Evolutionary conservation across 2,888 invertebrate species (phyloP).

Genomic region (Buathra laborator): DNA sequence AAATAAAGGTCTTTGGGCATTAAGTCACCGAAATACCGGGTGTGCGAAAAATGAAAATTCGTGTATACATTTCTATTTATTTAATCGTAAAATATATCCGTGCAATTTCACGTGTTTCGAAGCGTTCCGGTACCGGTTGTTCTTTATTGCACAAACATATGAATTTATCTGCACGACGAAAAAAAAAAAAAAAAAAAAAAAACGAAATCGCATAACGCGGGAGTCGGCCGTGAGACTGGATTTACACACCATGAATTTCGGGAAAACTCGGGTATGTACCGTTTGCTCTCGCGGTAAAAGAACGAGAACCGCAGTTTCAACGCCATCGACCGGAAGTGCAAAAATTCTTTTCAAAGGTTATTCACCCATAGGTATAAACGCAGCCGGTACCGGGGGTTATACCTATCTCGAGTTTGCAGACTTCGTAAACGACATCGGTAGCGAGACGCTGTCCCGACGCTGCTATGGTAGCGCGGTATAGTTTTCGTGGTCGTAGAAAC

Average conservation of each 20-base stretch:
- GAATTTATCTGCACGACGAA: background rate
- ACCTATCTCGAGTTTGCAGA: conserved; percentile 40
- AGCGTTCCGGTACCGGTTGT: conserved; percentile 14
- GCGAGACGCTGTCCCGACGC: background rate
- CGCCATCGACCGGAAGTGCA: conserved; percentile 59
- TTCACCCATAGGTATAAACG: conserved; percentile 41
- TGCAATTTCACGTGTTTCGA: conserved; percentile 47
- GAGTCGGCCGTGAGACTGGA: background rate
- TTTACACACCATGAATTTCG: conserved; percentile 21
- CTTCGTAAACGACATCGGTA: conserved; percentile 44
- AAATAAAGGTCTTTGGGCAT: conserved; percentile 39
- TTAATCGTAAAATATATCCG: conserved; percentile 59
- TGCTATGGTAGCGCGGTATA: conserved; percentile 19
- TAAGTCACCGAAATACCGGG: conserved; percentile 19
- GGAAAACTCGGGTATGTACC: background rate
- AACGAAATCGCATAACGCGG: background rate
- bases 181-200: background rate
- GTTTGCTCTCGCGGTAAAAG: background rate
- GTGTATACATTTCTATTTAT: background rate
- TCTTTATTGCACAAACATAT: conserved; percentile 23
- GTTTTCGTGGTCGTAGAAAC: conserved; percentile 49
- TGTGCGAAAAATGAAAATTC: conserved; percentile 26
- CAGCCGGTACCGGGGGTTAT: conserved; percentile 1
- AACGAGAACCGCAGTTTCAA: conserved; percentile 18
- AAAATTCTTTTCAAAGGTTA: conserved; percentile 46